Conservation (phyloP, 2,888 invertebrate genomes). For the Brenthis daphne region DNA sequence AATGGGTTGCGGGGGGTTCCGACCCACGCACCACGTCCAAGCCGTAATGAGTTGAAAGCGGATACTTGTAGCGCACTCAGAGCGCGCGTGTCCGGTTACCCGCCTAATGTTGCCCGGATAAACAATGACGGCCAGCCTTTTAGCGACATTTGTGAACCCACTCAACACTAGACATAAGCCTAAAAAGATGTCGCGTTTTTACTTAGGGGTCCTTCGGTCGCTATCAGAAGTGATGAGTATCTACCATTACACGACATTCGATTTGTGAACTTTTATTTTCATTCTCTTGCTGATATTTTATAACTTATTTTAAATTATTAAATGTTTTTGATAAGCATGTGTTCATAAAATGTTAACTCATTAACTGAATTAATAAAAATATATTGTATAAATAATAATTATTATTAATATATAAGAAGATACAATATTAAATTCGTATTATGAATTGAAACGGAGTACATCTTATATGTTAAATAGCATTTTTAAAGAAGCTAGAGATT, state of each 20-base stretch:
- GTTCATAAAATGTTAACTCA: too few relatives aligned
- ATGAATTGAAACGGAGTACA: too few relatives aligned
- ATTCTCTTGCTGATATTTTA: too few relatives aligned
- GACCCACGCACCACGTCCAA: constrained; percentile 80
- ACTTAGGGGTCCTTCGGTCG: constrained; percentile 64
- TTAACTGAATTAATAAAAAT: too few relatives aligned
- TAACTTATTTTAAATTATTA: too few relatives aligned
- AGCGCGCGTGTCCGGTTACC: constrained; percentile 81
- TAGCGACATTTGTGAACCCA: constrained; percentile 82
- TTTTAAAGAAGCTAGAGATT: too few relatives aligned
- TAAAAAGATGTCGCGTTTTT: constrained; percentile 76
- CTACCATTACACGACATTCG: background rate
- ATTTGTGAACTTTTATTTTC: background rate
- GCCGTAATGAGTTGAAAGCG: constrained; percentile 82
- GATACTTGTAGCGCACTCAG: constrained; percentile 83
- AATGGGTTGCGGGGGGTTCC: constrained; percentile 50
- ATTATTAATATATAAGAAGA: too few relatives aligned
- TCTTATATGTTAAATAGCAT: too few relatives aligned
- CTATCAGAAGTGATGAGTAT: constrained; percentile 17
- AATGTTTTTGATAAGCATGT: too few relatives aligned
- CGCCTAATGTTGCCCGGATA: constrained; percentile 82
- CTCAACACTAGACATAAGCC: constrained; percentile 80
- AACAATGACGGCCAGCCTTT: constrained; percentile 83
- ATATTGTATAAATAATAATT: too few relatives aligned
- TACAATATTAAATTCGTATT: too few relatives aligned